These are phyloP conservation scores for Corythoichthys intestinalis DNA, from an alignment of 2,113 vertebrate genomes.

Conservation along the genomic window DNA sequence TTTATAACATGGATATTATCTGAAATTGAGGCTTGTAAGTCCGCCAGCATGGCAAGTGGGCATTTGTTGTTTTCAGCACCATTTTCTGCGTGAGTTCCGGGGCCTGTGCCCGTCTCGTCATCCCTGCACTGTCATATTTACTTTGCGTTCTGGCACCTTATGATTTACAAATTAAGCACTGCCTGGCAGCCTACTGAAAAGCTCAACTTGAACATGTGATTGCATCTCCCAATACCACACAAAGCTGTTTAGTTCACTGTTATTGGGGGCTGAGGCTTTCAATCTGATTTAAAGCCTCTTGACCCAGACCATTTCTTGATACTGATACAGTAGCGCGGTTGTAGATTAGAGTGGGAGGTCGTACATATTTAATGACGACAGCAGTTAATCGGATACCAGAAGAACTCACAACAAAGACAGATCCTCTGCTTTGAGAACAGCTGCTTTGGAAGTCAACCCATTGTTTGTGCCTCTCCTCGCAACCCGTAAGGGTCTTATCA, in stretches of 20 bases:
- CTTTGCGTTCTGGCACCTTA: too few relatives aligned
- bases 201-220: conserved; percentile 16
- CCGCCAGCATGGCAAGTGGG: too few relatives aligned
- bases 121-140: too few relatives aligned
- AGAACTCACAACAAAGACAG: not conserved
- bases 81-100: too few relatives aligned
- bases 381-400: conserved; percentile 33
- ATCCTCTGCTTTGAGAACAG: not conserved
- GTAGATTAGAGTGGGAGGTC: conserved; percentile 39
- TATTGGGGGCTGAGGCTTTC: conserved; percentile 21
- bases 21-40: too few relatives aligned
- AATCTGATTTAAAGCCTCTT: conserved; percentile 35
- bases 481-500: conserved; percentile 47
- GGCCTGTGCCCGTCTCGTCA: too few relatives aligned
- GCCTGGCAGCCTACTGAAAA: too few relatives aligned
- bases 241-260: conserved; percentile 26
- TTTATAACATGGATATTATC: too few relatives aligned
- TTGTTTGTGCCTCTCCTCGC: conserved; percentile 55
- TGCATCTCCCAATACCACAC: conserved; percentile 18
- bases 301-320: conserved; percentile 41
- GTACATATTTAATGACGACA: conserved; percentile 50
- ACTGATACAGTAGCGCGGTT: conserved; percentile 34
- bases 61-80: too few relatives aligned
- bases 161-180: too few relatives aligned
- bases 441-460: conserved; percentile 15